These are phyloP conservation scores for Entomobrya proxima DNA, from an alignment of 2,888 invertebrate species.

Conservation along the genomic window DNA sequence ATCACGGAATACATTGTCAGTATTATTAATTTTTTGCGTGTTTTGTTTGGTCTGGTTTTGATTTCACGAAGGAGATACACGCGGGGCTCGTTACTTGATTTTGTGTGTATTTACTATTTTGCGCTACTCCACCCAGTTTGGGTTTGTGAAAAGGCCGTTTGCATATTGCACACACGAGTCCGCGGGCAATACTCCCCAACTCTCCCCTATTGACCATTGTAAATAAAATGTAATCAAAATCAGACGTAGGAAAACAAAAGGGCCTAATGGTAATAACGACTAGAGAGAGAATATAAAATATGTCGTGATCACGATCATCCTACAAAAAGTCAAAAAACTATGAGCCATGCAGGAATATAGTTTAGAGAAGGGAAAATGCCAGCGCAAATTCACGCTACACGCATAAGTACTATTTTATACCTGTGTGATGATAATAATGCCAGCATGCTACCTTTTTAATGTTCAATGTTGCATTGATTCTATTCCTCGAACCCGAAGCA, in stretches of 20 bases:
- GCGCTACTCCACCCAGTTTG: conserved; percentile 29
- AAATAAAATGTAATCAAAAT: neutral
- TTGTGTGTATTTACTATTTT: no score
- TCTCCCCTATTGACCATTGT: neutral
- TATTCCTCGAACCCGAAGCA: neutral
- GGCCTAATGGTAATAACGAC: no score
- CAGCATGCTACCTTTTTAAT: no score
- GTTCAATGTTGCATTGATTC: neutral
- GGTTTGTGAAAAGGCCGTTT: neutral
- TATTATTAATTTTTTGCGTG: neutral
- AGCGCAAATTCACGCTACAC: no score
- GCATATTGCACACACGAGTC: neutral
- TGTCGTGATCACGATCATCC: no score
- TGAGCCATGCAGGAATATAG: no score
- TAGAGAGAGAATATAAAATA: no score
- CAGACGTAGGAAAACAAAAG: neutral
- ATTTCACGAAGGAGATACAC: neutral
- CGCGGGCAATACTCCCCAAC: no score
- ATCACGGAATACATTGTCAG: neutral
- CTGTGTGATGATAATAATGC: no score
- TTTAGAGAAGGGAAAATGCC: no score
- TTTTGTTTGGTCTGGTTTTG: conserved; percentile 19
- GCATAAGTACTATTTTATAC: no score
- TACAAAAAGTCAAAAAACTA: no score
- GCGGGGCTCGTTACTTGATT: neutral